Conservation (phyloP, 2,113 vertebrate genomes). For the Grantiella picta region DNA sequence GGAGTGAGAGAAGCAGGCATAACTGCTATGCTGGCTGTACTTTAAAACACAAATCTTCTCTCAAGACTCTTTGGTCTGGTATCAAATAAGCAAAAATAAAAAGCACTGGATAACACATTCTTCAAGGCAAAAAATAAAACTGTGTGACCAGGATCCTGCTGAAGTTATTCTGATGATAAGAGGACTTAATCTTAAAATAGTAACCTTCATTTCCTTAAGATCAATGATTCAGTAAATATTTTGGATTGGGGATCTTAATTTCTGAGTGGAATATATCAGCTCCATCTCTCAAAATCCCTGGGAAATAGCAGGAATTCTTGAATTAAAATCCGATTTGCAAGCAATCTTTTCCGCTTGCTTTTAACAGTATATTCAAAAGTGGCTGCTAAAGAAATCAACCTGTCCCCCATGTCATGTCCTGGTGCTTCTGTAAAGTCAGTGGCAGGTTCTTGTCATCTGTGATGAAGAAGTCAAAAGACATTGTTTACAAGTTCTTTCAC, state of each 20-base stretch:
- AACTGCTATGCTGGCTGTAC: background rate
- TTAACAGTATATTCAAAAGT: conserved; percentile 61
- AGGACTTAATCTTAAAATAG: background rate
- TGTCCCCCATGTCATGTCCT: conserved; percentile 36
- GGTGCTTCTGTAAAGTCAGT: conserved; percentile 41
- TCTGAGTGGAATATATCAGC: background rate
- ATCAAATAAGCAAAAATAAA: background rate
- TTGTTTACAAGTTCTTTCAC: background rate
- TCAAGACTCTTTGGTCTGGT: background rate
- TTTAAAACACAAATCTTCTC: background rate
- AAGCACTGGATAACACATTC: rapidly evolving
- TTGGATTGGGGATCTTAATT: background rate
- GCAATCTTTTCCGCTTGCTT: background rate
- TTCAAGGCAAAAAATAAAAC: background rate
- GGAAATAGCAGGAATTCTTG: background rate
- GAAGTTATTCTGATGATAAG: background rate
- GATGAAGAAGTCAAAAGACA: background rate
- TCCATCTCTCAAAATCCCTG: background rate
- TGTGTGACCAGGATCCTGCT: background rate
- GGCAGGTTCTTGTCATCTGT: conserved; percentile 38
- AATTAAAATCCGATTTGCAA: background rate
- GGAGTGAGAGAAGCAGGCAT: background rate
- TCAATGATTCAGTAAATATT: background rate
- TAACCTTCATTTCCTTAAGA: background rate
- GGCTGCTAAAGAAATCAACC: conserved; percentile 61